Conservation (phyloP, 1,140 invertebrate species). For the Zaprionus gabonicus region DNA sequence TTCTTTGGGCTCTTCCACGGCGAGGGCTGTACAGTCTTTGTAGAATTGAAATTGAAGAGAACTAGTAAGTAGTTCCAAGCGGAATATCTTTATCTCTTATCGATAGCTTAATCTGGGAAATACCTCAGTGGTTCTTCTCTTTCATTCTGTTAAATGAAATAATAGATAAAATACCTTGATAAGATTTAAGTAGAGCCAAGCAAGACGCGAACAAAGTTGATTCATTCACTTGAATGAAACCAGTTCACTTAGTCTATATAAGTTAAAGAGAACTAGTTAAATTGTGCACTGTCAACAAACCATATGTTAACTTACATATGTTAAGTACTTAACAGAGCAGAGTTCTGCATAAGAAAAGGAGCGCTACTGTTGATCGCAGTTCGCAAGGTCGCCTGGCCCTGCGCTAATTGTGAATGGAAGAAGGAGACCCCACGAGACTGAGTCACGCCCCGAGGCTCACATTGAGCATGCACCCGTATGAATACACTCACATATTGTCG, state of each 20-base stretch:
- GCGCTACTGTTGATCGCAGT: not conserved
- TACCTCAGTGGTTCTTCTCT: too few species aligned
- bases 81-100: too few species aligned
- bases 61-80: conserved; percentile 12
- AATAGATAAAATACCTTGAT: not conserved
- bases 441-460: conserved; percentile 9
- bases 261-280: too few species aligned
- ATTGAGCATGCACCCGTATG: conserved; percentile 1
- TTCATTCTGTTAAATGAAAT: too few species aligned
- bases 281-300: too few species aligned
- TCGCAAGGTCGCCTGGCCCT: conserved; percentile 1
- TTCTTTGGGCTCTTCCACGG: conserved; percentile 50
- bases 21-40: conserved; percentile 16
- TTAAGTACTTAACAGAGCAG: not conserved
- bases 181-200: too few species aligned
- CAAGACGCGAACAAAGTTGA: too few species aligned
- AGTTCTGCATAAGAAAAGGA: too few species aligned
- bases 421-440: not conserved
- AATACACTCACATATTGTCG: conserved; percentile 2
- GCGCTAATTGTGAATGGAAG: conserved; percentile 18
- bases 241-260: too few species aligned
- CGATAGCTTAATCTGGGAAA: not conserved
- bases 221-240: not conserved
- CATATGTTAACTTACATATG: too few species aligned
- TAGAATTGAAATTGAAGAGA: not conserved